phyloP scores from a whole-genome alignment of 2,888 invertebrate species.

The Thymelicus sylvestris region DNA sequence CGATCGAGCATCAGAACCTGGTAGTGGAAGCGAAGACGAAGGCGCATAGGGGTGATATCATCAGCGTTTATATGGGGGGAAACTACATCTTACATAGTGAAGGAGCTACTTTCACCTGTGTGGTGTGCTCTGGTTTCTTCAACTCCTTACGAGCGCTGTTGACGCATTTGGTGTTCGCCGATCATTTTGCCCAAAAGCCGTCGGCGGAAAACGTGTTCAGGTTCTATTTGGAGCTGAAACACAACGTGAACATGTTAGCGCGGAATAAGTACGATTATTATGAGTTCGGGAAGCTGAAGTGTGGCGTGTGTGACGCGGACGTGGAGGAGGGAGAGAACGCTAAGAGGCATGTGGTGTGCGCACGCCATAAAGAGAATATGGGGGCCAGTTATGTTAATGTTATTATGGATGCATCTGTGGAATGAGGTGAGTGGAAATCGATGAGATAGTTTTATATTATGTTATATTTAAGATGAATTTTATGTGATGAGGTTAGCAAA shows the following conservation, averaged over 20 bases:
- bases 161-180: conserved; percentile 70
- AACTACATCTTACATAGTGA: conserved; percentile 71
- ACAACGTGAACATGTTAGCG: conserved; percentile 73
- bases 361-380: conserved; percentile 75
- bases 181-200: conserved; percentile 66
- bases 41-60: conserved; percentile 69
- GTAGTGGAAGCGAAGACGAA: conserved; percentile 57
- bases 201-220: conserved; percentile 71
- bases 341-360: conserved; percentile 72
- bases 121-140: conserved; percentile 64
- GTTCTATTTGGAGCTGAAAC: conserved; percentile 76
- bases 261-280: conserved; percentile 75
- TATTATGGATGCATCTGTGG: conserved; percentile 64
- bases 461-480: no score
- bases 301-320: conserved; percentile 73
- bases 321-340: conserved; percentile 72
- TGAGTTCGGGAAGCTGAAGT: conserved; percentile 69
- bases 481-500: no score
- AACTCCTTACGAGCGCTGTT: conserved; percentile 71
- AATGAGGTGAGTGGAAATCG: conserved; percentile 59
- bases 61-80: conserved; percentile 75
- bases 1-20: conserved; percentile 64
- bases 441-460: no score
- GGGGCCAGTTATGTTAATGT: conserved; percentile 75
- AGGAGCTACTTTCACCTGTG: conserved; percentile 66